Evolutionary conservation across 2,113 vertebrate species (phyloP).

Genomic region (Ageneiosus marmoratus): DNA sequence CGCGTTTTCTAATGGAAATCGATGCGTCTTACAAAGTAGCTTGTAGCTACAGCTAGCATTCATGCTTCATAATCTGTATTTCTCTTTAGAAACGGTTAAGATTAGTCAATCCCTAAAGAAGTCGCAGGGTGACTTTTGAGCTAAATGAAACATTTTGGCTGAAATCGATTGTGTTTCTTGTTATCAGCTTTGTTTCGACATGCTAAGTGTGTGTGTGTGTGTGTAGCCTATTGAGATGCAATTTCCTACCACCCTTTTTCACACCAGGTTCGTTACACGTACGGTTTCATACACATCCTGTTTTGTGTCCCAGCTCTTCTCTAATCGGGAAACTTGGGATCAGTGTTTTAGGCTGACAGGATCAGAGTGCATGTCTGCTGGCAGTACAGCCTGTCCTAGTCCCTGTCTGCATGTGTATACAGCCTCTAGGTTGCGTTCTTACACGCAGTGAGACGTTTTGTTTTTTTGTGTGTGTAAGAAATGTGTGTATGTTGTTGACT

Average conservation of each 20-base stretch:
- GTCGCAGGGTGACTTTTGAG: background rate
- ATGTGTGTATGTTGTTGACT: background rate
- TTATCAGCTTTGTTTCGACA: conserved; percentile 1
- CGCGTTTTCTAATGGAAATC: conserved; percentile 7
- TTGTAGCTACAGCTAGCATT: background rate
- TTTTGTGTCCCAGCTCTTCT: background rate
- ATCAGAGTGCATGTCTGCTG: too few species aligned
- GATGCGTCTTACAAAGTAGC: background rate
- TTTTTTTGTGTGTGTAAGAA: background rate
- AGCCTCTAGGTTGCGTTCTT: background rate
- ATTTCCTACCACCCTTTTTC: background rate
- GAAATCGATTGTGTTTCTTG: background rate
- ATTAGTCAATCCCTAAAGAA: background rate
- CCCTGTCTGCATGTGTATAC: too few species aligned
- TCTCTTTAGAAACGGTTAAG: background rate
- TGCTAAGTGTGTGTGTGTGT: background rate
- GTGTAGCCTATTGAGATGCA: background rate
- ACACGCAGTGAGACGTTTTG: background rate
- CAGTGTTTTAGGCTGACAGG: background rate
- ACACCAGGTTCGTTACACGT: background rate
- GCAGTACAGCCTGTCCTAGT: background rate
- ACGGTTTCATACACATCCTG: background rate
- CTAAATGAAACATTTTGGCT: background rate
- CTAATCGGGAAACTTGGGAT: background rate
- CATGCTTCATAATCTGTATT: background rate